These are phyloP conservation scores for Andrena hattorfiana DNA, from an alignment of 2,888 invertebrate genomes.

Conservation along the genomic window DNA sequence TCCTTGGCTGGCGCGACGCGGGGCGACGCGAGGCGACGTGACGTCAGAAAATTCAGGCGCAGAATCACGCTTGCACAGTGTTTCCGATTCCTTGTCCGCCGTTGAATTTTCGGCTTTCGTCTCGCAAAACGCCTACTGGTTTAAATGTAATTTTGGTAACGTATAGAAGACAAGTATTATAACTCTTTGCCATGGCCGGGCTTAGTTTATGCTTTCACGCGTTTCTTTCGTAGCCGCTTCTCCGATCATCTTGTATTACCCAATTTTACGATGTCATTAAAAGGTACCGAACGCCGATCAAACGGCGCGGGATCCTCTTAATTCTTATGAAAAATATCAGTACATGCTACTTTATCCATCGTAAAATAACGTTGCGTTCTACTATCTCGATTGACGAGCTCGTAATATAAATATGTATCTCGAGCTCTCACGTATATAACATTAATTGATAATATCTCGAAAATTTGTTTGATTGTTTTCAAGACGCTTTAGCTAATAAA, in stretches of 20 bases:
- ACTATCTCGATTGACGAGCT: background rate
- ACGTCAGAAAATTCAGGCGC: slow-evolving; percentile 64
- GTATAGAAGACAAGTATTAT: background rate
- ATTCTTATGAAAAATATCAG: background rate
- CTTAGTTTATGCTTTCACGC: background rate
- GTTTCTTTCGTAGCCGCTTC: background rate
- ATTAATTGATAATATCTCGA: background rate
- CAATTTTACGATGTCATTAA: slow-evolving; percentile 12
- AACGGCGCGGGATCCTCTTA: slow-evolving; percentile 14
- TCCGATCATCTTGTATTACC: background rate
- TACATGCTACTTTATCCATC: background rate
- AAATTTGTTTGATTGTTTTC: background rate
- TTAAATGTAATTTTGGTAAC: slow-evolving; percentile 59
- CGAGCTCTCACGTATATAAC: background rate
- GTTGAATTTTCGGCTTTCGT: slow-evolving; percentile 52
- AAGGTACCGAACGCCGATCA: slow-evolving; percentile 4
- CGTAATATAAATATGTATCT: background rate
- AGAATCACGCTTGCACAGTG: slow-evolving; percentile 55
- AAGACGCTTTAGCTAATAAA: background rate
- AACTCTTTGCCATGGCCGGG: no score
- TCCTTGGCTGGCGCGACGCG: slow-evolving; percentile 19
- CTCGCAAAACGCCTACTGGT: slow-evolving; percentile 31
- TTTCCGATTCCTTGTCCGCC: slow-evolving; percentile 35
- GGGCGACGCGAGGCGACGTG: slow-evolving; percentile 13
- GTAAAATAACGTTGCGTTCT: background rate